Base-by-base conservation (phyloP, 2,888 invertebrate species). In the Rhogogaster chlorosoma region DNA sequence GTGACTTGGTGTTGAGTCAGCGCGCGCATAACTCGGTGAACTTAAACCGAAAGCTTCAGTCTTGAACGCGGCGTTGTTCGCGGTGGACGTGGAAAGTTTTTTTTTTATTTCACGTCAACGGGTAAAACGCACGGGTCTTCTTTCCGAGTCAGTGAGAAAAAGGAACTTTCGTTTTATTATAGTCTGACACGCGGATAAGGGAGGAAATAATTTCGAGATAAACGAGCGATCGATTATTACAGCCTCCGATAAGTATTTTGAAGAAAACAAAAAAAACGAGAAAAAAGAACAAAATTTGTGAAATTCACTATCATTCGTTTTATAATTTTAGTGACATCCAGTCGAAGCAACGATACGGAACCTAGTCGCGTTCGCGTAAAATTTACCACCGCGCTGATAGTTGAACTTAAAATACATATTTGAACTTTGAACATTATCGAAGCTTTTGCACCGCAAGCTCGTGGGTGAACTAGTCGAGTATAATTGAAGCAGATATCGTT, bases 1-100 rank as follows among this genome's bases (percentile, higher is more conserved):
- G 45, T 38, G 18, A 53, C 18, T 49, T n/a, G 53, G 45, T 36
- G 67, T 83, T 64, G 83, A 70, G 67, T 83, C 83, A 83, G 83
- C 83, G 83, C 83, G 83, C 83, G 83, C 83, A 83, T 83, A 83
- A 83, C 83, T 67, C 83, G 64, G 64, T 29, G 67, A 83, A 83
- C 67, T 83, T 83, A 57, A 83, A 83, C 83, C 67, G 45, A 32
- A 45, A 70, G 83, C 67, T 67, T 67, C 83, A 83, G 83, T 83
- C 83, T 83, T 67, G 83, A 83, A 83, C 83, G 83, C 83, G 83
- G n/a, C 83, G 67, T 61, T 45, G 67, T 83, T 70, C 29, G 67
- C 45, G n/a, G 26, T 29, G 83, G 83, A 83, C 70, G 67, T 45
- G 2, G 26, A 26, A 64, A 67, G 5, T 9, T 32, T 42, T 42